phyloP scores from a whole-genome alignment of 53 echinoderm and acorn worm genomes.

The Astropecten irregularis region DNA sequence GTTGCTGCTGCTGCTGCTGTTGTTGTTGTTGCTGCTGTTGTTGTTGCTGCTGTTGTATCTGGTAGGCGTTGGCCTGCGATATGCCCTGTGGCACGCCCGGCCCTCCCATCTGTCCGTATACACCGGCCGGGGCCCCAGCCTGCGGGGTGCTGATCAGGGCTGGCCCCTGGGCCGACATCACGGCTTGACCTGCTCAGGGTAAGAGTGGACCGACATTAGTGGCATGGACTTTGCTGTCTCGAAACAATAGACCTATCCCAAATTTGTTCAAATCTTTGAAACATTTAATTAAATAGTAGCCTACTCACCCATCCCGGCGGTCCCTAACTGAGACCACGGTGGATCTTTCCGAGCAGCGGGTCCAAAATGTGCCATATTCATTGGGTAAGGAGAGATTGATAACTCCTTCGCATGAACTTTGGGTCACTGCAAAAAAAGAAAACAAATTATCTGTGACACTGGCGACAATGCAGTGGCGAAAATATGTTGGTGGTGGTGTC shows the following conservation, averaged over 20 bases:
- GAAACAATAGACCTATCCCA: no score
- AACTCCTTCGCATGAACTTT: no score
- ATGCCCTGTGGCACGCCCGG: conserved; percentile 41
- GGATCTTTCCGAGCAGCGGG: conserved; percentile 80
- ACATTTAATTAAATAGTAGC: no score
- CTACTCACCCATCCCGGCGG: conserved; percentile 49
- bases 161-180: conserved; percentile 55
- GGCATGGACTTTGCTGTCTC: no score
- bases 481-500: no score
- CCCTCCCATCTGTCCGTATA: conserved; percentile 33
- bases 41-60: conserved; percentile 40
- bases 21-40: conserved; percentile 34
- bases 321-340: conserved; percentile 89
- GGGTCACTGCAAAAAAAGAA: no score
- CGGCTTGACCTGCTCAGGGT: conserved; percentile 8
- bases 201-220: no score
- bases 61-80: conserved; percentile 44
- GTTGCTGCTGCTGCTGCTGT: conserved; percentile 37
- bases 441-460: no score
- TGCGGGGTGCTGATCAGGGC: conserved; percentile 39
- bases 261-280: no score
- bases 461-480: no score
- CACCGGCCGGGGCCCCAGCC: conserved; percentile 15
- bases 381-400: not conserved
- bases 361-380: conserved; percentile 90